Evolutionary conservation across 1,140 invertebrate species (phyloP), one percentile per base, ranked within the genome.

Genomic region (Phymastichus coffea): DNA sequence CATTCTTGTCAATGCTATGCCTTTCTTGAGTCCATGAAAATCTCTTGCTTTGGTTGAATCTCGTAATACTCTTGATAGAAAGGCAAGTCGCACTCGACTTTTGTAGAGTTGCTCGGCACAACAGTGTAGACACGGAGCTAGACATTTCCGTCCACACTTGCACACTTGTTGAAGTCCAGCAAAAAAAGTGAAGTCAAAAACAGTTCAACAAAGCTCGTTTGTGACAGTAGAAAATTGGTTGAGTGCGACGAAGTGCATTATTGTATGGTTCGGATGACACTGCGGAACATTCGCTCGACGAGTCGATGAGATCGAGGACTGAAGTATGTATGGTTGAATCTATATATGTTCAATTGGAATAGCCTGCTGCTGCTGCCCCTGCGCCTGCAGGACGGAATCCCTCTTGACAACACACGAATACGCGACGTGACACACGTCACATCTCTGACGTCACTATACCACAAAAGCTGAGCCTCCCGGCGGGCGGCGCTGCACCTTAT

Each of bases 381-480:
- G n/a, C n/a, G n/a, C n/a, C n/a, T n/a, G n/a, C n/a, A n/a, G n/a
- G n/a, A n/a, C n/a, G n/a, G n/a, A n/a, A n/a, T n/a, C n/a, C n/a
- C n/a, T n/a, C n/a, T n/a, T n/a, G n/a, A n/a, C n/a, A n/a, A n/a
- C n/a, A n/a, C n/a, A n/a, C n/a, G n/a, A n/a, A 33, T 33, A 33
- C 12, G 6, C 38, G 20, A 20, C 47, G 28, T 53, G 38, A 52
- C 48, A 28, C 30, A 46, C 28, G 30, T 37, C 41, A 33, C 22
- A 19, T 38, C n/a, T 37, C 20, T 59, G 57, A 59, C 57, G 57
- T 59, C 57, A 59, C 9, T n/a, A n/a, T n/a, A n/a, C 0, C 15
- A 6, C 14, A 20, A 38, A 20, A 47, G 44, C n/a, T n/a, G n/a
- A n/a, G n/a, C n/a, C n/a, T n/a, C n/a, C n/a, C n/a, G n/a, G 28